A percentile compares a stretch with the other conserved stretches of the same genome.
These are phyloP conservation scores for Neolamprologus longior DNA, from an alignment of 2,113 vertebrate species.

Conservation along the genomic window DNA sequence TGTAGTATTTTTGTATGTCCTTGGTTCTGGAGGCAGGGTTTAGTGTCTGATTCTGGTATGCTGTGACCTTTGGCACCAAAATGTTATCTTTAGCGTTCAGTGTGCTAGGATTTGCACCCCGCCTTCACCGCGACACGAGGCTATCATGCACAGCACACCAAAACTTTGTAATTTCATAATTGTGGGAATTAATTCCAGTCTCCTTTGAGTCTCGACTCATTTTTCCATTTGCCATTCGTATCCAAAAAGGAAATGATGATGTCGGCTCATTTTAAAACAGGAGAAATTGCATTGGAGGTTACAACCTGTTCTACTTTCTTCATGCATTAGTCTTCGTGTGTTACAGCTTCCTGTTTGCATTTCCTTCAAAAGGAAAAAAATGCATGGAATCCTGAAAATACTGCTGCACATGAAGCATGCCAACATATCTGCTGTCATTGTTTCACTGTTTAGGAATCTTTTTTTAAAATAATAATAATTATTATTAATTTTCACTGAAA, in stretches of 20 bases:
- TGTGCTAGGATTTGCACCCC: neutral
- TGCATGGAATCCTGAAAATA: neutral
- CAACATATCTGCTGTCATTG: neutral
- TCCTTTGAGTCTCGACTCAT: neutral
- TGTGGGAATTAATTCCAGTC: neutral
- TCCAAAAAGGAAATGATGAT: neutral
- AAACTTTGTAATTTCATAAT: neutral
- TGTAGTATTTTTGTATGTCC: neutral
- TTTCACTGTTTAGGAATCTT: neutral
- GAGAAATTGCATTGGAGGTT: neutral
- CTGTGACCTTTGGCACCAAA: neutral
- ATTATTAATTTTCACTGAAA: neutral
- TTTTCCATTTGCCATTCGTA: neutral
- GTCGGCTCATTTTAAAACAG: neutral
- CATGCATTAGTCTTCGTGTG: neutral
- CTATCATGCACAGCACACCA: neutral
- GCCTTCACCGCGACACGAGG: neutral
- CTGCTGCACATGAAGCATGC: neutral
- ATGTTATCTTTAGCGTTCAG: neutral
- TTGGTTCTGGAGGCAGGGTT: neutral
- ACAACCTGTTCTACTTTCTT: neutral
- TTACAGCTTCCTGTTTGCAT: neutral
- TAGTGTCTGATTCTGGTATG: neutral
- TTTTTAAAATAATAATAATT: accelerated
- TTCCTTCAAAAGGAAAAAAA: neutral